Conservation (phyloP, 1,140 invertebrate genomes). For the Hestina assimilis region DNA sequence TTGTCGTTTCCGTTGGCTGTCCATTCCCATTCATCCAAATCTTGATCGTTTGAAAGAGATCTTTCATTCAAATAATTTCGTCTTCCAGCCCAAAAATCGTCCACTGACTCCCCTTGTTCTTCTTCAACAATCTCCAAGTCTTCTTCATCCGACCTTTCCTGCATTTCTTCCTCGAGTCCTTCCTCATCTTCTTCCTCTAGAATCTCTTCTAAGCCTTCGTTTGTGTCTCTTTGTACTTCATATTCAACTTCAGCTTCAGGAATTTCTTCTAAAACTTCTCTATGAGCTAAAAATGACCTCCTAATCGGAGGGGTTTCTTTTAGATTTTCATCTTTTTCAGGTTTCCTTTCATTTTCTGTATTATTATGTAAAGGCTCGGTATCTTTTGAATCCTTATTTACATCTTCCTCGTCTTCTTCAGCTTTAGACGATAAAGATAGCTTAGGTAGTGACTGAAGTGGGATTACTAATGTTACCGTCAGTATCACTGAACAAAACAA, state of each 20-base stretch:
- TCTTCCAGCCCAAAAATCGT: slow-evolving; percentile 51
- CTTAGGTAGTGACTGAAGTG: slow-evolving; percentile 84
- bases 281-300: slow-evolving; percentile 56
- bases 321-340: slow-evolving; percentile 22
- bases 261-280: slow-evolving; percentile 69
- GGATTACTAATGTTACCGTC: slow-evolving; percentile 83
- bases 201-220: slow-evolving; percentile 65
- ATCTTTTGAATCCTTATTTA: slow-evolving; percentile 17
- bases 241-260: slow-evolving; percentile 66
- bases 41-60: slow-evolving; percentile 47
- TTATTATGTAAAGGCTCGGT: slow-evolving; percentile 15
- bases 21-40: slow-evolving; percentile 74
- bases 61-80: slow-evolving; percentile 39
- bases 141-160: slow-evolving; percentile 57
- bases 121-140: slow-evolving; percentile 52
- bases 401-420: slow-evolving; percentile 29
- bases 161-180: slow-evolving; percentile 44
- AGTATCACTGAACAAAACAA: slow-evolving; percentile 79
- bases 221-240: slow-evolving; percentile 57
- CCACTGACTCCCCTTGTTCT: slow-evolving; percentile 41
- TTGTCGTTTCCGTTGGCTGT: slow-evolving; percentile 51
- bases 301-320: slow-evolving; percentile 37
- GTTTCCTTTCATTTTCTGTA: slow-evolving; percentile 11
- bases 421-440: slow-evolving; percentile 46
- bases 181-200: slow-evolving; percentile 74